phyloP scores from a whole-genome alignment of 2,113 vertebrate genomes.

The Forbesichthys agassizii region DNA sequence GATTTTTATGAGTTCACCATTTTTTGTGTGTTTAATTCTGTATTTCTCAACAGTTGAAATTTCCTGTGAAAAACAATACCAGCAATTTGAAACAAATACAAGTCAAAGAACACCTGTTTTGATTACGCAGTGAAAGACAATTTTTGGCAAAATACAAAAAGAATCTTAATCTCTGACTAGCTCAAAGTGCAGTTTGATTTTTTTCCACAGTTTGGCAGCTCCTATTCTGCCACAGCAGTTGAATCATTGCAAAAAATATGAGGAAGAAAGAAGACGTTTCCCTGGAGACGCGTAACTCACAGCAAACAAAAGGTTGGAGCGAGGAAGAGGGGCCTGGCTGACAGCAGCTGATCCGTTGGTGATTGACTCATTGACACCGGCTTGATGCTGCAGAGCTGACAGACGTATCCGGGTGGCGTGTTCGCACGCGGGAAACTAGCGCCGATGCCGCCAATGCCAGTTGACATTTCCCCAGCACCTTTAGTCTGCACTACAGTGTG shows the following conservation, averaged over 20 bases:
- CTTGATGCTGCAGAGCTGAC: slow-evolving; percentile 22
- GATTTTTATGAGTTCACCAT: neutral
- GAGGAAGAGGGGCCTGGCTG: slow-evolving; percentile 8
- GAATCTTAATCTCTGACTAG: slow-evolving; percentile 41
- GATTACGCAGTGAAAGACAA: neutral
- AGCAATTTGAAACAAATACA: slow-evolving; percentile 37
- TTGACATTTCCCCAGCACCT: slow-evolving; percentile 15
- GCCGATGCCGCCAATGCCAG: neutral
- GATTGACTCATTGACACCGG: slow-evolving; percentile 11
- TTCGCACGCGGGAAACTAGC: no score
- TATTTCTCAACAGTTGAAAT: no score
- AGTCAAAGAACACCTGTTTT: slow-evolving; percentile 45
- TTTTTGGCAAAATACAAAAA: slow-evolving; percentile 40
- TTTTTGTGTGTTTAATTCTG: no score
- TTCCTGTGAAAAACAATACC: slow-evolving; percentile 19
- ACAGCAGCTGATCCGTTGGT: slow-evolving; percentile 20
- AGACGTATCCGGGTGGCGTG: neutral
- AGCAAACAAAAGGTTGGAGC: slow-evolving; percentile 40
- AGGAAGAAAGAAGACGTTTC: slow-evolving; percentile 18
- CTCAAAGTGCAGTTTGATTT: slow-evolving; percentile 44
- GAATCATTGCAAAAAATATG: slow-evolving; percentile 12
- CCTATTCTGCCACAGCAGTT: slow-evolving; percentile 6
- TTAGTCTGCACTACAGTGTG: neutral
- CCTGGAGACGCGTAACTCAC: slow-evolving; percentile 15
- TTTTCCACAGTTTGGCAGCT: slow-evolving; percentile 42